These are phyloP conservation scores for Drosophila diplacantha DNA, from an alignment of 2,888 invertebrate species.

Conservation along the genomic window DNA sequence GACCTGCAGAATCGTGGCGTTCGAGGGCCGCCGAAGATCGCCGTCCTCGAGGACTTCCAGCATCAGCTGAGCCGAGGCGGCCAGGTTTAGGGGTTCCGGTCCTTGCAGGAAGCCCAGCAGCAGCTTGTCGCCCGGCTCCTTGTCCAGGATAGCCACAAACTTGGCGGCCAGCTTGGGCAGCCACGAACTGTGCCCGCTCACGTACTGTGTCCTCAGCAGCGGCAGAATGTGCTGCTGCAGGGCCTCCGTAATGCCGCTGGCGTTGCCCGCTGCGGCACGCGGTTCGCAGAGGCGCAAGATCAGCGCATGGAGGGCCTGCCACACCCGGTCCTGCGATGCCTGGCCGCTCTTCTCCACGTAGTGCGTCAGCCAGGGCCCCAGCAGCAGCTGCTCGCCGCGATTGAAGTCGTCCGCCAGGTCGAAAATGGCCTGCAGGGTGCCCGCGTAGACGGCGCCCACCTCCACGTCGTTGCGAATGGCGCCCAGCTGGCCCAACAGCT, in stretches of 20 bases:
- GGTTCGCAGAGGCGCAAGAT: slow-evolving; percentile 58
- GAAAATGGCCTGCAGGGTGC: slow-evolving; percentile 69
- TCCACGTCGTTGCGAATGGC: slow-evolving; percentile 67
- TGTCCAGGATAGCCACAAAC: slow-evolving; percentile 58
- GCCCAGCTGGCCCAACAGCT: slow-evolving; percentile 72
- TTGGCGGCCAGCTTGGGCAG: slow-evolving; percentile 74
- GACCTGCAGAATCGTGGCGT: slow-evolving; percentile 69
- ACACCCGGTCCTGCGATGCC: slow-evolving; percentile 74
- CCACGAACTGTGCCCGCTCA: slow-evolving; percentile 68
- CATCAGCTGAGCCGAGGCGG: slow-evolving; percentile 68
- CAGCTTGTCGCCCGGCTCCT: slow-evolving; percentile 41
- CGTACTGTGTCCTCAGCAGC: slow-evolving; percentile 72
- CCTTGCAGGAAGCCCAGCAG: slow-evolving; percentile 63
- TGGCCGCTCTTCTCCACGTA: slow-evolving; percentile 72
- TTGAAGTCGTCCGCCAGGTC: slow-evolving; percentile 67
- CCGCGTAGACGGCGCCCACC: slow-evolving; percentile 70
- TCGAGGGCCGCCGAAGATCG: slow-evolving; percentile 29
- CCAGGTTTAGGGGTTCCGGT: slow-evolving; percentile 65
- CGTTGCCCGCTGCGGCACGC: slow-evolving; percentile 13
- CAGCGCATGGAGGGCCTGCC: slow-evolving; percentile 73
- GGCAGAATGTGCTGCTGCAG: slow-evolving; percentile 75
- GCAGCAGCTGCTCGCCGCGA: slow-evolving; percentile 72
- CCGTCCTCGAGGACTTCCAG: slow-evolving; percentile 55
- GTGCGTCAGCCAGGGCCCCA: slow-evolving; percentile 75
- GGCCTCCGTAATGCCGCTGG: slow-evolving; percentile 55